Conservation (phyloP, 2,797 vertebrate species). For the Schizopygopsis malacanthus region DNA sequence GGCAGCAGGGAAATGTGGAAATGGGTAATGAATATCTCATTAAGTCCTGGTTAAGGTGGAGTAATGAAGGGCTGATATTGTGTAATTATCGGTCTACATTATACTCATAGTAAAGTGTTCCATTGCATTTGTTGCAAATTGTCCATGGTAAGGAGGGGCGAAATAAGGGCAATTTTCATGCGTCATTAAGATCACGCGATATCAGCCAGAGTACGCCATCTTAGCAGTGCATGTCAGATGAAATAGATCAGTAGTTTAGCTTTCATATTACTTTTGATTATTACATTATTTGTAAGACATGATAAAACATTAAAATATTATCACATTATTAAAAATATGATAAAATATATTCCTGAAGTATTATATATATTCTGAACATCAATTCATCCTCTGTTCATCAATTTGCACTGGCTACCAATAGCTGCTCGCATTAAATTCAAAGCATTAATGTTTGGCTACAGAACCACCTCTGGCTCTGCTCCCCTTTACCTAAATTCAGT, state of each 20-base stretch:
- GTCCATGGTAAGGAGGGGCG: conserved; percentile 56
- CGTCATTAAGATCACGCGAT: conserved; percentile 51
- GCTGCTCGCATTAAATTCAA: too few relatives aligned
- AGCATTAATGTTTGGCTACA: too few relatives aligned
- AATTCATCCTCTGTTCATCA: too few relatives aligned
- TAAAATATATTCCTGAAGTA: too few relatives aligned
- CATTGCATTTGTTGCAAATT: conserved; percentile 63
- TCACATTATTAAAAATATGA: too few relatives aligned
- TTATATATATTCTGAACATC: too few relatives aligned
- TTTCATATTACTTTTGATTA: conserved; percentile 6
- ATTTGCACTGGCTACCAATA: too few relatives aligned
- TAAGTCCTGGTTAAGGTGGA: conserved; percentile 60
- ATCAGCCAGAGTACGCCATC: conserved; percentile 54
- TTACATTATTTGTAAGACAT: not conserved
- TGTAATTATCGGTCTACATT: conserved; percentile 63
- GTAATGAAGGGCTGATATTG: conserved; percentile 61
- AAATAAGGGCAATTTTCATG: conserved; percentile 58
- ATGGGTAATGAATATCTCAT: conserved; percentile 64
- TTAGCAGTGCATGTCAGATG: conserved; percentile 36
- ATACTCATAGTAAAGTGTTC: conserved; percentile 58
- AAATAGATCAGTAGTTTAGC: not conserved
- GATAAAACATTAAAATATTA: not conserved
- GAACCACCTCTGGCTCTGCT: too few relatives aligned
- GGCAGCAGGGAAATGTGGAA: conserved; percentile 58
- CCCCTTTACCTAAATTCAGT: too few relatives aligned